A percentile compares a stretch with the other conserved stretches of the same genome.
Evolutionary conservation across 2,797 vertebrate species (phyloP).

Genomic region (Schizopygopsis malacanthus): DNA sequence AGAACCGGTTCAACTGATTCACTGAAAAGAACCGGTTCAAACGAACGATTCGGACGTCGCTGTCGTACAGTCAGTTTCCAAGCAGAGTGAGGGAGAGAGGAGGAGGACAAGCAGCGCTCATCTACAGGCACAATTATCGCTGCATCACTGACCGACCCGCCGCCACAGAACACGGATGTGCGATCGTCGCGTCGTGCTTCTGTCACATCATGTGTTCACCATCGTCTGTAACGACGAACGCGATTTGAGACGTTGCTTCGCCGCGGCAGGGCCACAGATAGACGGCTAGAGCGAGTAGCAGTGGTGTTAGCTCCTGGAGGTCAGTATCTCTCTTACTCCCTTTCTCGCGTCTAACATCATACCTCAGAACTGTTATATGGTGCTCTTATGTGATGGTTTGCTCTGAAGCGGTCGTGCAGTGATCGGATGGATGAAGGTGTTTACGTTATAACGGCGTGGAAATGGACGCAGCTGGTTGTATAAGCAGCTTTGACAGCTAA

Average conservation of each 20-base stretch:
- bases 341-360: neutral
- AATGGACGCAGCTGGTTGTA: slow-evolving; percentile 33
- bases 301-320: slow-evolving; percentile 45
- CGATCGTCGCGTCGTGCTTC: neutral
- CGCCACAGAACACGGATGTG: neutral
- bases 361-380: neutral
- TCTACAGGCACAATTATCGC: slow-evolving; percentile 5
- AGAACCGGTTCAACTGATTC: slow-evolving; percentile 1
- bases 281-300: slow-evolving; percentile 21
- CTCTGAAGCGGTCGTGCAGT: neutral
- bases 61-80: slow-evolving; percentile 36
- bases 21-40: neutral
- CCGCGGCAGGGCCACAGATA: slow-evolving; percentile 13
- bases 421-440: neutral
- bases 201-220: slow-evolving; percentile 10
- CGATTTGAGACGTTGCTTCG: slow-evolving; percentile 21
- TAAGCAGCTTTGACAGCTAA: slow-evolving; percentile 52
- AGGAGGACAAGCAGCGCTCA: slow-evolving; percentile 22
- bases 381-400: neutral
- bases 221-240: neutral
- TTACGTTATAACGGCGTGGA: neutral
- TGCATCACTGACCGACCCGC: slow-evolving; percentile 37
- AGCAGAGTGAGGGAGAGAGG: neutral
- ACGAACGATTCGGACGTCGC: neutral
- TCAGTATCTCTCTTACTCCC: slow-evolving; percentile 47